Conservation (phyloP, 2,888 invertebrate species). For the Rhagophthalmus giganteus region DNA sequence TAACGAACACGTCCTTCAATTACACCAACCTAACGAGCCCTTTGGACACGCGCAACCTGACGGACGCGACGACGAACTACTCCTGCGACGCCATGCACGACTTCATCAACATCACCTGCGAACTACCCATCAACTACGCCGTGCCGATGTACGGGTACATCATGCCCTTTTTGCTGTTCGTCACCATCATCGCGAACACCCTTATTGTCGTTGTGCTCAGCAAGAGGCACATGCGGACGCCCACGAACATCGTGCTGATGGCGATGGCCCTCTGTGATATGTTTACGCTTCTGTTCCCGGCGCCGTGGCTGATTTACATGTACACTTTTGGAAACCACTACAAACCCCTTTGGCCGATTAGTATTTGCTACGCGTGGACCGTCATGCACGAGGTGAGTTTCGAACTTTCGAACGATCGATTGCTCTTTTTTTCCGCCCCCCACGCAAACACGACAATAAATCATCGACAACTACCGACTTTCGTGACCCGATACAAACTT, state of each 20-base stretch:
- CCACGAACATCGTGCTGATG: slow-evolving; percentile 89
- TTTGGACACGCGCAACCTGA: neutral
- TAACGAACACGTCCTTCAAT: neutral
- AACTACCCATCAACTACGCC: slow-evolving; percentile 68
- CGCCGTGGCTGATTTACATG: slow-evolving; percentile 91
- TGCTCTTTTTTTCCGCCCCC: no score
- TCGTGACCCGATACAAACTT: no score
- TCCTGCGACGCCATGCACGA: slow-evolving; percentile 15
- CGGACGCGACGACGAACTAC: slow-evolving; percentile 3
- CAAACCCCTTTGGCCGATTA: slow-evolving; percentile 74
- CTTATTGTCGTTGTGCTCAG: slow-evolving; percentile 88
- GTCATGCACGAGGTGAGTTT: slow-evolving; percentile 79
- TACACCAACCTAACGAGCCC: neutral
- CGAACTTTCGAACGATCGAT: no score
- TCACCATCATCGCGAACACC: slow-evolving; percentile 89
- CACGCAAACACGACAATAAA: no score
- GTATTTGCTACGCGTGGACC: slow-evolving; percentile 78
- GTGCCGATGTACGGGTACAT: slow-evolving; percentile 76
- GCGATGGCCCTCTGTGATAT: slow-evolving; percentile 96
- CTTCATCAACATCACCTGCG: slow-evolving; percentile 67
- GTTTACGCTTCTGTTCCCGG: slow-evolving; percentile 87
- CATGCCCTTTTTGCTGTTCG: slow-evolving; percentile 81
- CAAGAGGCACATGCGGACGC: slow-evolving; percentile 87
- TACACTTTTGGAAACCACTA: slow-evolving; percentile 87
- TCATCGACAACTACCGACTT: no score